These are phyloP conservation scores for Lordiphosa fenestrarum DNA, from an alignment of 2,888 invertebrate species.

Conservation along the genomic window DNA sequence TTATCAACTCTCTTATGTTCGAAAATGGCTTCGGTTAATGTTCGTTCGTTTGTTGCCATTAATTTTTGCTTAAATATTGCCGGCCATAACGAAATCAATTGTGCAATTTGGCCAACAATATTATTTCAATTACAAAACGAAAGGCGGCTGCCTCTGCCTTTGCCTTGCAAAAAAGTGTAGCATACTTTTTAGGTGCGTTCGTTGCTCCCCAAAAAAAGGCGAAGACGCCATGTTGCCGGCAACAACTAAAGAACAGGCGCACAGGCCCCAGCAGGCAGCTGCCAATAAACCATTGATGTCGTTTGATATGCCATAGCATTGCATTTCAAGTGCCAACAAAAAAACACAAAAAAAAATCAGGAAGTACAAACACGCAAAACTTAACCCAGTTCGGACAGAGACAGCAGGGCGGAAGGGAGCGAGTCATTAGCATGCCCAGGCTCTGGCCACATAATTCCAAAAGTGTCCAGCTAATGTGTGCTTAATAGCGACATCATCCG, in stretches of 20 bases:
- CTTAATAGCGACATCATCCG: conserved; percentile 71
- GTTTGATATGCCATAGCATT: conserved; percentile 5
- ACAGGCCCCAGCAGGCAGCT: too few species aligned
- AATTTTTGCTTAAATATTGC: conserved; percentile 44
- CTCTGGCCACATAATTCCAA: conserved; percentile 60
- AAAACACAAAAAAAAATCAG: conserved; percentile 5
- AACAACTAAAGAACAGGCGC: too few species aligned
- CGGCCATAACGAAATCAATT: conserved; percentile 43
- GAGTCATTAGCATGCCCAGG: conserved; percentile 63
- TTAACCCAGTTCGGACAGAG: conserved; percentile 29
- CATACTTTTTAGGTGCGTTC: too few species aligned
- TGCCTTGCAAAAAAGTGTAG: too few species aligned
- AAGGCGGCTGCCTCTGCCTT: too few species aligned
- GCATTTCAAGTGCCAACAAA: conserved; percentile 1
- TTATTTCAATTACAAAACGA: conserved; percentile 46
- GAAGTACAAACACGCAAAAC: conserved; percentile 12
- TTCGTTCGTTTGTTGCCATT: conserved; percentile 26
- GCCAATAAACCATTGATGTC: conserved; percentile 8
- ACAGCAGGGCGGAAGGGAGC: conserved; percentile 3
- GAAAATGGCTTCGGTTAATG: neutral
- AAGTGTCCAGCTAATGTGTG: conserved; percentile 69
- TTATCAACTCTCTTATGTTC: too few species aligned
- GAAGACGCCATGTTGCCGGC: too few species aligned
- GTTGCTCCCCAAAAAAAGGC: too few species aligned
- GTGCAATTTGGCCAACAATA: conserved; percentile 46